Base-by-base conservation (phyloP, 2,888 invertebrate genomes). In the Saturnia japonica region DNA sequence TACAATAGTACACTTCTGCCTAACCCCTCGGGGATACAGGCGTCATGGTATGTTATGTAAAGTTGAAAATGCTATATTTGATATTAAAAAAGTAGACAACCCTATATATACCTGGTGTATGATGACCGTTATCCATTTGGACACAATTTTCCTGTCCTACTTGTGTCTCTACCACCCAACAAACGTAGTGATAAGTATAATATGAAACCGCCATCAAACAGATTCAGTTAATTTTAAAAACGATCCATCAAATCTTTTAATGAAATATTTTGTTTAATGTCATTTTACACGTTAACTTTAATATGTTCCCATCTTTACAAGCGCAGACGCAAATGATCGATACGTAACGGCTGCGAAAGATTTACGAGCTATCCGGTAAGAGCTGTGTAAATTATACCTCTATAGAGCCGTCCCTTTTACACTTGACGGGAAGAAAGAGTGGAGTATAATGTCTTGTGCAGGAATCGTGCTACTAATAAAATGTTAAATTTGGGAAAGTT, bases 321-420 rank as follows among this genome's bases (percentile, higher is more conserved):
- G 87, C 86, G 84, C 84, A 70, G 72, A 82, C 88, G 88, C 88
- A 87, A 78, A 76, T 76, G 75, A 83, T 84, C 84, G 81, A 83
- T 84, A 82, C 86, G 83, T 84, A 86, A 84, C 81, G 85, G 84
- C 85, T 82, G 83, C 84, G 82, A 85, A 82, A 88, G 90, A 89
- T 91, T 90, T 89, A 91, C 84, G 85, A 82, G 81, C 80, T 72
- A 70, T 74, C 80, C 78, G 81, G 85, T 89, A 88, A 90, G 86
- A 87, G 86, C 85, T 82, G 84, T 74, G 87, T 88, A 88, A 88
- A 86, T 88, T 85, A 86, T 84, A 77, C 77, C 74, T 74, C 73
- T 76, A 70, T 71, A 60, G 11, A 25, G 57, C 79, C 75, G 73
- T 87, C 88, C 80, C 83, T 75, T 75, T 85, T 78, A 70, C 74